phyloP scores from a whole-genome alignment of 2,888 invertebrate species.

The Teleogryllus oceanicus region DNA sequence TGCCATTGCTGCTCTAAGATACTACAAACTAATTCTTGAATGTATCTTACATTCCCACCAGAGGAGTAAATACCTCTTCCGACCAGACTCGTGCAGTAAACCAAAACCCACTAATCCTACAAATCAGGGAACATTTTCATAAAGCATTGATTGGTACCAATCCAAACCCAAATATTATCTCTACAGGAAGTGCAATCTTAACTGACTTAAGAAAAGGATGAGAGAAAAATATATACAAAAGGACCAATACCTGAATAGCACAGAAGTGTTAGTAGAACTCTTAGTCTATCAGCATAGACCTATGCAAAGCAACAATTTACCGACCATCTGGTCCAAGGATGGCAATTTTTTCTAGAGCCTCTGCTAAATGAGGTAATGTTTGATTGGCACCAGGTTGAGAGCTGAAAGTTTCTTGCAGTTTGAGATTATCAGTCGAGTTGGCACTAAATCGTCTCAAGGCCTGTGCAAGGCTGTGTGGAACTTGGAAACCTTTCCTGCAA shows the following conservation, averaged over 20 bases:
- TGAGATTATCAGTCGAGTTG: conserved; percentile 32
- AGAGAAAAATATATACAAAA: conserved; percentile 22
- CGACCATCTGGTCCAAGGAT: conserved; percentile 45
- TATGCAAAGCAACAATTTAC: conserved; percentile 24
- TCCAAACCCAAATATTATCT: too few relatives aligned
- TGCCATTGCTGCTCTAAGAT: too few relatives aligned
- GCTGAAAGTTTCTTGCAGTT: conserved; percentile 36
- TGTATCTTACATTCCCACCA: too few relatives aligned
- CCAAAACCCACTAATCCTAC: too few relatives aligned
- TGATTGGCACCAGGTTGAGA: conserved; percentile 50
- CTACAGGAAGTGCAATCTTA: too few relatives aligned
- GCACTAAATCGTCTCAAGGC: conserved; percentile 42
- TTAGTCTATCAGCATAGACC: background rate
- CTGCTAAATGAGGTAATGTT: conserved; percentile 52
- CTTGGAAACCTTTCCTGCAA: conserved; percentile 52
- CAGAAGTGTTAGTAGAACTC: conserved; percentile 20
- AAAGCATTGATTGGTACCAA: too few relatives aligned
- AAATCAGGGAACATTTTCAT: too few relatives aligned
- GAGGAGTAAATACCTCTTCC: too few relatives aligned
- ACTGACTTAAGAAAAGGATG: background rate
- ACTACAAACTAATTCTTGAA: too few relatives aligned
- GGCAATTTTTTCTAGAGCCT: conserved; percentile 55
- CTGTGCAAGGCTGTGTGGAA: conserved; percentile 51
- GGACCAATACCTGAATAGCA: conserved; percentile 4
- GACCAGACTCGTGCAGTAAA: too few relatives aligned